Evolutionary conservation across 53 echinoderm and acorn worm genomes (phyloP).

Genomic region (Astropecten irregularis): DNA sequence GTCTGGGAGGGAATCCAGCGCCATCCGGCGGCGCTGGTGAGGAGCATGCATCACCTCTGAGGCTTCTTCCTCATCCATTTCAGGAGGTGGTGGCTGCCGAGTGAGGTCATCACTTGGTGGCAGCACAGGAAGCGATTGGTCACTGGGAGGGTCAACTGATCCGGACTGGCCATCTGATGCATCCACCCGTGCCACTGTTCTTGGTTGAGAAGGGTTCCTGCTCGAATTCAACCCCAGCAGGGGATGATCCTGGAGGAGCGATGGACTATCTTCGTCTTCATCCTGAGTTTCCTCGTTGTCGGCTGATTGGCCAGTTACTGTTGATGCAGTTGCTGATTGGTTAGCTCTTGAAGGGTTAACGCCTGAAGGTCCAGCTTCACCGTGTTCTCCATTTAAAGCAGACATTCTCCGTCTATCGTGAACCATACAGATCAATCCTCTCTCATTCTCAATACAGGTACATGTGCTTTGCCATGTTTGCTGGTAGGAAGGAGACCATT

Average conservation of each 20-base stretch:
- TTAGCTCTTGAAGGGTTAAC: not conserved
- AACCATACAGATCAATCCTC: no score
- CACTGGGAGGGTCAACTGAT: not conserved
- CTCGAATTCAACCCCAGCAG: no score
- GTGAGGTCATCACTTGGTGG: not conserved
- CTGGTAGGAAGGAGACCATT: no score
- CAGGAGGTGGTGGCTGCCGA: not conserved
- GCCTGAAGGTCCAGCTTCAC: not conserved
- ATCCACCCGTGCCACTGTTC: not conserved
- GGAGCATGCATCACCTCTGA: conserved; percentile 42
- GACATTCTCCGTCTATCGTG: no score
- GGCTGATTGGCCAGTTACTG: not conserved
- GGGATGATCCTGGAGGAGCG: not conserved
- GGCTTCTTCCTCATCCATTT: conserved; percentile 13
- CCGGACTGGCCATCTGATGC: not conserved
- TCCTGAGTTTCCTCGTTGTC: not conserved
- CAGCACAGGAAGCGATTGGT: not conserved
- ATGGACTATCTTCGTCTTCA: conserved; percentile 8
- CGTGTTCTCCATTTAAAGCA: no score
- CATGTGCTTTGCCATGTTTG: no score
- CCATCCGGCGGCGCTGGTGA: conserved; percentile 8
- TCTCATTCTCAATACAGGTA: no score
- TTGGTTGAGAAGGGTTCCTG: not conserved
- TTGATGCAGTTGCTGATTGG: not conserved
- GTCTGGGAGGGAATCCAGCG: not conserved